Conservation (phyloP, 2,888 invertebrate species). For the Phengaris alcon region DNA sequence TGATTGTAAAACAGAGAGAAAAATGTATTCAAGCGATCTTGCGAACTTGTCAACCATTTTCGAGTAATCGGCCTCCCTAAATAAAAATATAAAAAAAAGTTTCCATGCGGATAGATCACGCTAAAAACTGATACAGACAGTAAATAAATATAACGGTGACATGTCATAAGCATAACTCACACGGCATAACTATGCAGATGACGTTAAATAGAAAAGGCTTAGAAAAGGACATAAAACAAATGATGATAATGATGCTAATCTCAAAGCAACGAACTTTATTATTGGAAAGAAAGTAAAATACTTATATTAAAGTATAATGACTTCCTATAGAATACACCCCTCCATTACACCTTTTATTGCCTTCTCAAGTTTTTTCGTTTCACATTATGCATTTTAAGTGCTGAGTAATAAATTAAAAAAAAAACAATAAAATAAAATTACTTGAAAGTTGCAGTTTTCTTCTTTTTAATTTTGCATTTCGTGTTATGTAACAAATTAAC, state of each 20-base stretch:
- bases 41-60: too few species aligned
- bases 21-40: too few species aligned
- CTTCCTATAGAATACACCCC: constrained; percentile 4
- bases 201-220: too few species aligned
- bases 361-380: neutral
- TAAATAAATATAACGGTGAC: too few species aligned
- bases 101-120: too few species aligned
- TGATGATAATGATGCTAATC: neutral
- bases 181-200: too few species aligned
- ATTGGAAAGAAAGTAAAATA: constrained; percentile 15
- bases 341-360: neutral
- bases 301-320: neutral
- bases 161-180: too few species aligned
- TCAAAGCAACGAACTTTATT: neutral
- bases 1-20: too few species aligned
- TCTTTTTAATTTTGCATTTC: neutral
- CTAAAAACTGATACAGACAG: too few species aligned
- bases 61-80: too few species aligned
- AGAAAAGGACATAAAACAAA: neutral
- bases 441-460: neutral
- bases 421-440: neutral
- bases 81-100: too few species aligned
- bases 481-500: neutral
- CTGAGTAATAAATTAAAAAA: neutral
- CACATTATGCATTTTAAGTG: neutral